Percentiles rank a stretch among this genome's conserved stretches.
Evolutionary conservation across 2,888 invertebrate species (phyloP).

Genomic region (Harpalus rubripes): DNA sequence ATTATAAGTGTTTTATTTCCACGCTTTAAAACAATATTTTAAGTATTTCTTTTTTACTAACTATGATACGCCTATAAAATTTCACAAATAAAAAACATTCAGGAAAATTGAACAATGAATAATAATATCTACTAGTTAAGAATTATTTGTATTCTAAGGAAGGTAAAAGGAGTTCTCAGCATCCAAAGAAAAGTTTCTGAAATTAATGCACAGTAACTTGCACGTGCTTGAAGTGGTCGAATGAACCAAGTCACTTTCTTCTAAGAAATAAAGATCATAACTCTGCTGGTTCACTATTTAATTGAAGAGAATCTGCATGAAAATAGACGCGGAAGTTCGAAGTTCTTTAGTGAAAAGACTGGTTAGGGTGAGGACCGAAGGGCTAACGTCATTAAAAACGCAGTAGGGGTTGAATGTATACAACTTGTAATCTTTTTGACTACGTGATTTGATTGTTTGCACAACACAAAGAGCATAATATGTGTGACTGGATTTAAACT

Average conservation of each 20-base stretch:
- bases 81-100: too few species aligned
- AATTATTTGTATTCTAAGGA: slow-evolving; percentile 5
- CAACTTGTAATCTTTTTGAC: slow-evolving; percentile 41
- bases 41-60: too few species aligned
- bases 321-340: slow-evolving; percentile 32
- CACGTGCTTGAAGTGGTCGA: slow-evolving; percentile 15
- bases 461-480: background rate
- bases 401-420: background rate
- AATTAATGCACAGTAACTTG: slow-evolving; percentile 12
- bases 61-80: too few species aligned
- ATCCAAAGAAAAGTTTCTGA: slow-evolving; percentile 5
- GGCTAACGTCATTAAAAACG: slow-evolving; percentile 35
- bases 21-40: too few species aligned
- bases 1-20: too few species aligned
- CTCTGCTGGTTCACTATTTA: slow-evolving; percentile 2
- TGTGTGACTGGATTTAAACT: slow-evolving; percentile 9
- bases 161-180: slow-evolving; percentile 18
- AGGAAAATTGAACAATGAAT: background rate
- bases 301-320: slow-evolving; percentile 39
- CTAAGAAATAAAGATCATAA: background rate
- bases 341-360: background rate
- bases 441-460: slow-evolving; percentile 20
- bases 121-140: background rate
- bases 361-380: background rate
- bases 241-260: background rate